Evolutionary conservation across 2,797 vertebrate species (phyloP), one percentile per base, ranked within the genome.

Genomic region (Thamnophis elegans): DNA sequence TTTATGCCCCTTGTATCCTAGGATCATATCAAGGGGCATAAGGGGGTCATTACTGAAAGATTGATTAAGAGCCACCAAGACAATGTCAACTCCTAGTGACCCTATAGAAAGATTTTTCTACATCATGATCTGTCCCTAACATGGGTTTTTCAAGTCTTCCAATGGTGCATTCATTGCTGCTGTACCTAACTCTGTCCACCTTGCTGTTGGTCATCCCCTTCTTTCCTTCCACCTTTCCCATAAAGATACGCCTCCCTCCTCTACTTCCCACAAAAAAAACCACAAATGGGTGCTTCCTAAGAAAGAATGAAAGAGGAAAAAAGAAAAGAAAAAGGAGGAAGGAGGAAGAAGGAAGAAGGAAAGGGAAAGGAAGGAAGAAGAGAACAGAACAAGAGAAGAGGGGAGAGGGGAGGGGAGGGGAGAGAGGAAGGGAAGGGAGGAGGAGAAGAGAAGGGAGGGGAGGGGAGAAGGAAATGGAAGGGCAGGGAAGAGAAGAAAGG

Each of bases 281-380:
- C 5, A 7, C n/a, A 16, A 32, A 32, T 32, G 65, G 13, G 14
- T 32, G 6, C 14, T 16, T 32, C 65, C 2, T 68, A 68, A 18
- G 65, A 68, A 68, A 68, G 13, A 68, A 68, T 1, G n/a, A 32
- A 65, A 65, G 12, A 65, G 26, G 13, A 62, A 28, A 13, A 26
- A 26, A 62, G 60, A 62, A 62, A 25, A 25, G 20, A 59, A 58
- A 59, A 59, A 8, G 47, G 2, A 47, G 47, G 2, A 47, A 47
- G 5, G 47, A 47, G 47, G 47, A 47, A 5, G 47, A 5, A 47
- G 47, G 47, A 47, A 5, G 7, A 2, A 1, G 18, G 1, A 55
- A 18, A 13, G 55, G 5, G 1, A 22, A 56, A 1, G 1, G 1
- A 18, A 3, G 1, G 1, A 1, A 20, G 18, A 22, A 2, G 18